phyloP scores from a whole-genome alignment of 1,140 invertebrate species.

The Trinorchestia longiramus region DNA sequence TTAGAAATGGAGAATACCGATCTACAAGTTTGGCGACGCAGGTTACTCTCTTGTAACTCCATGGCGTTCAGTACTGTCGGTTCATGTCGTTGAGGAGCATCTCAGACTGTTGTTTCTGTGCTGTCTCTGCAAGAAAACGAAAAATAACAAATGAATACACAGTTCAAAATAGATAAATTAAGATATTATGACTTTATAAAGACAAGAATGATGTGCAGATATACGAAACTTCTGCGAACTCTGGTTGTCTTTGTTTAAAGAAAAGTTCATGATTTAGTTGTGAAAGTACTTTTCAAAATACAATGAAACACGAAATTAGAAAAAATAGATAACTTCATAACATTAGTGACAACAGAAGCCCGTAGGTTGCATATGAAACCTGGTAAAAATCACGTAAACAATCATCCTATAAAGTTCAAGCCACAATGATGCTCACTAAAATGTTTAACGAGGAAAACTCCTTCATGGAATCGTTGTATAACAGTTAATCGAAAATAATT shows the following conservation, averaged over 20 bases:
- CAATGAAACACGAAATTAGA: not conserved
- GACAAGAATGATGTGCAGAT: not conserved
- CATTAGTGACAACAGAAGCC: not conserved
- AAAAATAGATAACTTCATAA: not conserved
- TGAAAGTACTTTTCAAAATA: not conserved
- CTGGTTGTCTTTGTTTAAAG: not conserved
- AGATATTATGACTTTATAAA: too few species aligned
- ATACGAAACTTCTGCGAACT: too few species aligned
- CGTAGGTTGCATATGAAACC: not conserved
- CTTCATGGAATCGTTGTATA: not conserved
- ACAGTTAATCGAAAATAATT: not conserved
- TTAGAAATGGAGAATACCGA: not conserved
- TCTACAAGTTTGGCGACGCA: not conserved
- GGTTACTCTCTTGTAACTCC: too few species aligned
- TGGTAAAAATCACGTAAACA: not conserved
- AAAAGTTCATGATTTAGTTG: not conserved
- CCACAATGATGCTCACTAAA: not conserved
- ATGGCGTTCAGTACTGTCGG: not conserved
- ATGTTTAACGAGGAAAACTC: not conserved
- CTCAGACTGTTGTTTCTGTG: conserved; percentile 65
- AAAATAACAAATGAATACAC: not conserved
- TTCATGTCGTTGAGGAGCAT: conserved; percentile 50
- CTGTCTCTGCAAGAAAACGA: conserved; percentile 60
- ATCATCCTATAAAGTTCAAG: not conserved
- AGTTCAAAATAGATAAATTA: not conserved